Evolutionary conservation across 2,888 invertebrate species (phyloP).

Genomic region (Nemapogon koenigi): DNA sequence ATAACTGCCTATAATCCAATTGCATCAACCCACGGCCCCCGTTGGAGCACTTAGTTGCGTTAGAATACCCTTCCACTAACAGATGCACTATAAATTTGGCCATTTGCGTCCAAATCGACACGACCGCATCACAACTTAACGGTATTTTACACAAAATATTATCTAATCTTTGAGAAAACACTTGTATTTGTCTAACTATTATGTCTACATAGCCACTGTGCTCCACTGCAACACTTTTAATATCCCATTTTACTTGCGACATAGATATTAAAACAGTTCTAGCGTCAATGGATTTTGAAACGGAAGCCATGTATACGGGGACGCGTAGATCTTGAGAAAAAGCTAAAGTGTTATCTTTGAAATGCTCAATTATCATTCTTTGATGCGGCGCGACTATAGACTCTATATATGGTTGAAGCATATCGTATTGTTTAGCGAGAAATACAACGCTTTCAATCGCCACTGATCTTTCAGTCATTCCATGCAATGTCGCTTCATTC

Average conservation of each 20-base stretch:
- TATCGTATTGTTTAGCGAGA: constrained; percentile 85
- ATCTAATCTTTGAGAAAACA: constrained; percentile 79
- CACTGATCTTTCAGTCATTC: constrained; percentile 85
- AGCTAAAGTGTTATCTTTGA: constrained; percentile 75
- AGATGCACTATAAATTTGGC: constrained; percentile 86
- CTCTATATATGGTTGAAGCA: constrained; percentile 84
- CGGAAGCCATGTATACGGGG: constrained; percentile 88
- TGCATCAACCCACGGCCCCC: constrained; percentile 98
- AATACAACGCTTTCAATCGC: constrained; percentile 94
- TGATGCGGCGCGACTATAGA: constrained; percentile 78
- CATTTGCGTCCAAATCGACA: constrained; percentile 85
- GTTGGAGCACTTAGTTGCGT: constrained; percentile 92
- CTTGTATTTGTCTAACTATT: constrained; percentile 76
- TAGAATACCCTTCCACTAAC: constrained; percentile 92
- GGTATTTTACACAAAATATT: constrained; percentile 74
- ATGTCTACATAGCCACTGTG: constrained; percentile 90
- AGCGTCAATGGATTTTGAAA: constrained; percentile 80
- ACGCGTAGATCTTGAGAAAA: constrained; percentile 77
- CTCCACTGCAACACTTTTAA: constrained; percentile 93
- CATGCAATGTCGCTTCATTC: constrained; percentile 76
- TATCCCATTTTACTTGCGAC: constrained; percentile 93
- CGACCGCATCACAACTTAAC: constrained; percentile 72
- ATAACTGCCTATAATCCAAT: constrained; percentile 93
- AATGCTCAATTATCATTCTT: constrained; percentile 71
- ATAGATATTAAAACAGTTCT: constrained; percentile 81